Conservation (phyloP, 2,888 invertebrate genomes). For the Drosophila nr. perissopoda region DNA sequence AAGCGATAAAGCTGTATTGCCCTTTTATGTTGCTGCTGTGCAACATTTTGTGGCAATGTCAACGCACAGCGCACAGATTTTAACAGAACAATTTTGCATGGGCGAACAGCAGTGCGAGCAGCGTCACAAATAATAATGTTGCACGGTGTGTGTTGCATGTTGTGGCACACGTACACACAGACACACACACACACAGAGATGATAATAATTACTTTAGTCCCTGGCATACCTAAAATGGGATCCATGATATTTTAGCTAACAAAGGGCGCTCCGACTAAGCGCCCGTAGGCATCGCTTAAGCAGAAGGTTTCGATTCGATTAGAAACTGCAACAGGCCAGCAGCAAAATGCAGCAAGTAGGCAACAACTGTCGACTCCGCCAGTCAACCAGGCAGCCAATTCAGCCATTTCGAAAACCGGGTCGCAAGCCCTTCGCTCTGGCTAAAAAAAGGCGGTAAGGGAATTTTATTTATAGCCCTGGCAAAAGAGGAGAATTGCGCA, state of each 20-base stretch:
- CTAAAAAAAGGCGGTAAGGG: constrained; percentile 31
- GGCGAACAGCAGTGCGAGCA: constrained; percentile 62
- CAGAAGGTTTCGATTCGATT: constrained; percentile 85
- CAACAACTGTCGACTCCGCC: constrained; percentile 17
- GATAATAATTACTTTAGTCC: constrained; percentile 37
- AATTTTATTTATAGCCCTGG: constrained; percentile 51
- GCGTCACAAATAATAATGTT: constrained; percentile 50
- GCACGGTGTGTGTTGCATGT: constrained; percentile 62
- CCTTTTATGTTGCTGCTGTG: constrained; percentile 53
- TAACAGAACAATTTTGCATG: constrained; percentile 78
- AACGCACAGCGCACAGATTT: constrained; percentile 75
- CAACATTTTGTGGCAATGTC: constrained; percentile 75
- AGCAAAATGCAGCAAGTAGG: constrained; percentile 75
- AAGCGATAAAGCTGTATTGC: constrained; percentile 24
- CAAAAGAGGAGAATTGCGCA: constrained; percentile 16
- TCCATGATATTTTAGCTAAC: constrained; percentile 69
- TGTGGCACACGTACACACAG: constrained; percentile 26
- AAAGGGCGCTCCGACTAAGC: constrained; percentile 59
- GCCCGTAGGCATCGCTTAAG: constrained; percentile 79
- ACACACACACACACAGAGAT: constrained; percentile 6
- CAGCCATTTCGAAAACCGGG: constrained; percentile 48
- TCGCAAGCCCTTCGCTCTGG: constrained; percentile 53
- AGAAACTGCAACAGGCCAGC: constrained; percentile 83
- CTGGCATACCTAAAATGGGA: constrained; percentile 25
- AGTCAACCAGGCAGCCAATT: constrained; percentile 21